Percentiles rank a stretch among this genome's conserved stretches.
These are phyloP conservation scores for Clarias macrocephalus DNA, from an alignment of 2,113 vertebrate genomes.

Conservation along the genomic window DNA sequence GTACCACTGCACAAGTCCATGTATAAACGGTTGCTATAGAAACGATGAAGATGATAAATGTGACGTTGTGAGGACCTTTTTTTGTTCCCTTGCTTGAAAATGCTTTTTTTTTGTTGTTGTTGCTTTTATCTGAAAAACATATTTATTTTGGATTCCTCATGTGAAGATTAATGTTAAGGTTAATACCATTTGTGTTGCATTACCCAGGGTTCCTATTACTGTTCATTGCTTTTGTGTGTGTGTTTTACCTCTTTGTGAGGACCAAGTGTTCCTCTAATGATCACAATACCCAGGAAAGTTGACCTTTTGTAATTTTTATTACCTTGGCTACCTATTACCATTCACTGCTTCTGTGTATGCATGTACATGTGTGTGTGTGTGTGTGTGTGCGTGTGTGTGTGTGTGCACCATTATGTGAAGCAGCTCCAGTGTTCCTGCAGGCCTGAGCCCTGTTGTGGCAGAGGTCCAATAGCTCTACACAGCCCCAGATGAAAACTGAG, in stretches of 20 bases:
- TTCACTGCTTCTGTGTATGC: background rate
- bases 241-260: background rate
- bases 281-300: background rate
- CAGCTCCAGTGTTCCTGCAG: slow-evolving; percentile 66
- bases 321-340: background rate
- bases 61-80: background rate
- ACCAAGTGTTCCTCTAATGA: background rate
- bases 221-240: background rate
- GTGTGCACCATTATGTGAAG: slow-evolving; percentile 64
- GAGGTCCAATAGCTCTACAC: slow-evolving; percentile 70
- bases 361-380: background rate
- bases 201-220: background rate
- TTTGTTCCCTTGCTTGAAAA: background rate
- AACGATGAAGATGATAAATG: background rate
- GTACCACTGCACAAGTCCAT: background rate
- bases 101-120: background rate
- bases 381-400: background rate
- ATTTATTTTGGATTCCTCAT: background rate
- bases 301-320: background rate
- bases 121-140: background rate
- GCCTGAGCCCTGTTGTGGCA: slow-evolving; percentile 70
- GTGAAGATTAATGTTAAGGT: background rate
- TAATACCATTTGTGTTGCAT: background rate
- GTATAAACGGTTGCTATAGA: background rate
- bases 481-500: slow-evolving; percentile 73